These are phyloP conservation scores for Bagarius yarrelli DNA, from an alignment of 2,113 vertebrate genomes.

Conservation along the genomic window DNA sequence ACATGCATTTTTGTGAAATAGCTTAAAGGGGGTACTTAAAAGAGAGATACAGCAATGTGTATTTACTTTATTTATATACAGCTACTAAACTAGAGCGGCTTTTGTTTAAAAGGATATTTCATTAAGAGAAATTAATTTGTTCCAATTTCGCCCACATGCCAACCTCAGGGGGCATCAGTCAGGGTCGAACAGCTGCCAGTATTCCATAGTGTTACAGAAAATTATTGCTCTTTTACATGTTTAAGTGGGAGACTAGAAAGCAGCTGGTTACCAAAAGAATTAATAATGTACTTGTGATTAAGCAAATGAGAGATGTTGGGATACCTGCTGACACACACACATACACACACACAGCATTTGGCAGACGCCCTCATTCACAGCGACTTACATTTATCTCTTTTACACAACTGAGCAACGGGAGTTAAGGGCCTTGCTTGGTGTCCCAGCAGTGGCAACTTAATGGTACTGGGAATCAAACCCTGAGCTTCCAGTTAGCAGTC, in stretches of 20 bases:
- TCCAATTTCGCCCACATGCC: constrained; percentile 48
- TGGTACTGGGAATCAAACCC: too few species aligned
- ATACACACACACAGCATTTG: too few species aligned
- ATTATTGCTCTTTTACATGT: constrained; percentile 43
- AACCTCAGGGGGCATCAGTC: constrained; percentile 42
- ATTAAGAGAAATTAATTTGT: constrained; percentile 55
- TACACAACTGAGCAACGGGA: too few species aligned
- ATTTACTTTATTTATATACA: constrained; percentile 58
- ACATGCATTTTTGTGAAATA: constrained; percentile 14
- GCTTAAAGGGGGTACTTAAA: constrained; percentile 50
- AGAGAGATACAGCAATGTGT: constrained; percentile 48
- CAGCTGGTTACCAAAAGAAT: constrained; percentile 49
- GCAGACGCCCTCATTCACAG: too few species aligned
- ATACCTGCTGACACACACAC: constrained; percentile 16
- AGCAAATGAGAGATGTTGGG: constrained; percentile 39
- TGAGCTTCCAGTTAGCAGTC: too few species aligned
- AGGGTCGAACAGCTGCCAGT: constrained; percentile 47
- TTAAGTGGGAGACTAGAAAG: constrained; percentile 37
- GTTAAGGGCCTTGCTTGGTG: too few species aligned
- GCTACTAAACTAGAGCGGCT: constrained; percentile 57
- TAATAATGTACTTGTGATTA: constrained; percentile 35
- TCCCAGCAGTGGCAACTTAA: too few species aligned
- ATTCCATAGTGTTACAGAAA: constrained; percentile 51
- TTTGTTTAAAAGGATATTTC: constrained; percentile 56
- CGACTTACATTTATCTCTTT: too few species aligned